Percentiles rank a stretch among this genome's conserved stretches.
Conservation (phyloP, 2,113 vertebrate genomes). For the Dipodomys ordii region DNA sequence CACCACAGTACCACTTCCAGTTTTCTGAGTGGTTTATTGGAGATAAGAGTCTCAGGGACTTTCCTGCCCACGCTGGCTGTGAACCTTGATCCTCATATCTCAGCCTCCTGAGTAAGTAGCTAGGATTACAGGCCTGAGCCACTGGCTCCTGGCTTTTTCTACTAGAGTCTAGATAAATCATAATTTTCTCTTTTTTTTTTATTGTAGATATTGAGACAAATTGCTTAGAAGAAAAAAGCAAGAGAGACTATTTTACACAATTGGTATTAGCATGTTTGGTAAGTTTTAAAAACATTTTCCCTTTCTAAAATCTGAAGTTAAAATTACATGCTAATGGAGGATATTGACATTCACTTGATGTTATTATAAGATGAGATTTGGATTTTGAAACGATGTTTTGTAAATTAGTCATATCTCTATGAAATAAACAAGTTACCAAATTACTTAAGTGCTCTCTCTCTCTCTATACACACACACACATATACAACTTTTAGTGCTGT, state of each 20-base stretch:
- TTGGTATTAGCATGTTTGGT: constrained; percentile 98
- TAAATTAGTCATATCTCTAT: constrained; percentile 61
- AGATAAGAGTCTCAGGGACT: too few species aligned
- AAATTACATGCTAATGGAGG: constrained; percentile 55
- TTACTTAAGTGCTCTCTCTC: constrained; percentile 15
- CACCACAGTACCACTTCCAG: too few species aligned
- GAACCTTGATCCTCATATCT: too few species aligned
- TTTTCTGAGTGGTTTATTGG: too few species aligned
- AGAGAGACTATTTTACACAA: constrained; percentile 97
- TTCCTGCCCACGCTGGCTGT: too few species aligned
- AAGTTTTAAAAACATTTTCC: constrained; percentile 81
- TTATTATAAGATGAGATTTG: constrained; percentile 64
- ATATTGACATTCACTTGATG: constrained; percentile 40
- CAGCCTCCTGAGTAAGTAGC: not conserved
- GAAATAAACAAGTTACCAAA: constrained; percentile 39
- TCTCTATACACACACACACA: too few species aligned
- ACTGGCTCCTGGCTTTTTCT: not conserved
- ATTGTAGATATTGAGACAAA: constrained; percentile 97
- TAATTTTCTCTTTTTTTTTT: constrained; percentile 47
- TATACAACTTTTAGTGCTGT: too few species aligned
- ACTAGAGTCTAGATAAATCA: constrained; percentile 52
- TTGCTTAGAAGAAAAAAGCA: constrained; percentile 98
- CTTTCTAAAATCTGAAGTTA: constrained; percentile 42
- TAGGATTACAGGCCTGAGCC: not conserved
- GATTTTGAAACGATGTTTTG: constrained; percentile 61